A percentile compares a stretch with the other conserved stretches of the same genome.
These are phyloP conservation scores for Cotesia glomerata DNA, from an alignment of 1,140 invertebrate species.

Conservation along the genomic window DNA sequence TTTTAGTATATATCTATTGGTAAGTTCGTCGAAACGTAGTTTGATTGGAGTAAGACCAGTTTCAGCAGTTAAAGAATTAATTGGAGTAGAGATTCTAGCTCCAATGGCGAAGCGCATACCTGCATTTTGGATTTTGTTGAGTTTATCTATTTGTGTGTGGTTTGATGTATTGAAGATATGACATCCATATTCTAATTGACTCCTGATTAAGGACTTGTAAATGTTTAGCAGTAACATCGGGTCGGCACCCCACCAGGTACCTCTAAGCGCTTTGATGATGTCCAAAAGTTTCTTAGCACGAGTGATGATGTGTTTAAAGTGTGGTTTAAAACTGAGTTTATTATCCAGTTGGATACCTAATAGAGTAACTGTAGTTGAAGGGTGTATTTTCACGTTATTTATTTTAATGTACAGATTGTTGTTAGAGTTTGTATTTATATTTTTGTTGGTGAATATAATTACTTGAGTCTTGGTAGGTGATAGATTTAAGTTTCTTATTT, in stretches of 20 bases:
- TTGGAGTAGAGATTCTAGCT: slow-evolving; percentile 28
- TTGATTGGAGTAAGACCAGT: neutral
- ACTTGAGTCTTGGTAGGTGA: slow-evolving; percentile 24
- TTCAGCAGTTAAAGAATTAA: slow-evolving; percentile 20
- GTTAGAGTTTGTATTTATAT: neutral
- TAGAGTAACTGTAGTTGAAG: neutral
- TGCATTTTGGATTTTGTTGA: slow-evolving; percentile 20
- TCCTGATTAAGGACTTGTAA: slow-evolving; percentile 22
- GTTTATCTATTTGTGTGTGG: neutral
- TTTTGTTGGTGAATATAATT: slow-evolving; percentile 21
- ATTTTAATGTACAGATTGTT: neutral
- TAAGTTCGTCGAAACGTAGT: slow-evolving; percentile 6
- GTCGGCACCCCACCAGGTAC: slow-evolving; percentile 32
- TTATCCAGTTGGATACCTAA: slow-evolving; percentile 19
- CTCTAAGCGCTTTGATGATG: slow-evolving; percentile 31
- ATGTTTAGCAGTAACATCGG: slow-evolving; percentile 11
- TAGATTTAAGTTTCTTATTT: neutral
- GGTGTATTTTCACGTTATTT: neutral
- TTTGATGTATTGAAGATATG: neutral
- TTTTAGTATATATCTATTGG: slow-evolving; percentile 8
- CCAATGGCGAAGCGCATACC: slow-evolving; percentile 19
- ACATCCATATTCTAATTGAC: slow-evolving; percentile 26
- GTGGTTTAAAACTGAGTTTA: slow-evolving; percentile 20
- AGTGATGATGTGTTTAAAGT: neutral
- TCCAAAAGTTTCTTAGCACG: neutral